Evolutionary conservation across 2,888 invertebrate genomes (phyloP).

Genomic region (Sceliomorpha sp.): DNA sequence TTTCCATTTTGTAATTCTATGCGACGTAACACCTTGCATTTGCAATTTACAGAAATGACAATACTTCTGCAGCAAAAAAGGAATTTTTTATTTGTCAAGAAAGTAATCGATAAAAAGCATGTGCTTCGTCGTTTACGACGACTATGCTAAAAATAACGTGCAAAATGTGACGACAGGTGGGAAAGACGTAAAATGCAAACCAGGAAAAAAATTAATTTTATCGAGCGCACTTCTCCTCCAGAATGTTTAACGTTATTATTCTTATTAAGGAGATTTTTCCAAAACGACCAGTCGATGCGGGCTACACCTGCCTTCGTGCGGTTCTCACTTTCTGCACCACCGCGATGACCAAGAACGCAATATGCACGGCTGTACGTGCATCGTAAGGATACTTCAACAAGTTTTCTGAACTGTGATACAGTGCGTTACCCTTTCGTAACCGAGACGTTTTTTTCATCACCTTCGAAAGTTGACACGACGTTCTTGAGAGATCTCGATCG

Average conservation of each 20-base stretch:
- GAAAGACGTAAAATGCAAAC: slow-evolving; percentile 19
- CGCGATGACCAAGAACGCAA: slow-evolving; percentile 38
- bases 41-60: too few relatives aligned
- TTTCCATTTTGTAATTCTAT: too few relatives aligned
- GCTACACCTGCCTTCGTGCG: slow-evolving; percentile 42
- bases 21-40: too few relatives aligned
- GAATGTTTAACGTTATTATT: slow-evolving; percentile 32
- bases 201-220: slow-evolving; percentile 33
- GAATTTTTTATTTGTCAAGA: too few relatives aligned
- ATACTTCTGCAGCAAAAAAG: too few relatives aligned
- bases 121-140: too few relatives aligned
- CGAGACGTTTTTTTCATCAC: slow-evolving; percentile 19
- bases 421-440: slow-evolving; percentile 28
- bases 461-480: slow-evolving; percentile 11
- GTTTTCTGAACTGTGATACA: slow-evolving; percentile 28
- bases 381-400: slow-evolving; percentile 39
- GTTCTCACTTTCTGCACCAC: slow-evolving; percentile 45
- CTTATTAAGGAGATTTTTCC: slow-evolving; percentile 36
- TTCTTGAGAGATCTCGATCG: too few relatives aligned
- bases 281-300: slow-evolving; percentile 48
- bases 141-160: too few relatives aligned
- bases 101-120: too few relatives aligned
- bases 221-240: slow-evolving; percentile 28
- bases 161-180: too few relatives aligned
- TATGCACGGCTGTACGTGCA: slow-evolving; percentile 11